A percentile compares a stretch with the other conserved stretches of the same genome.
Conservation (phyloP, 2,888 invertebrate species). For the Torymus texanus region DNA sequence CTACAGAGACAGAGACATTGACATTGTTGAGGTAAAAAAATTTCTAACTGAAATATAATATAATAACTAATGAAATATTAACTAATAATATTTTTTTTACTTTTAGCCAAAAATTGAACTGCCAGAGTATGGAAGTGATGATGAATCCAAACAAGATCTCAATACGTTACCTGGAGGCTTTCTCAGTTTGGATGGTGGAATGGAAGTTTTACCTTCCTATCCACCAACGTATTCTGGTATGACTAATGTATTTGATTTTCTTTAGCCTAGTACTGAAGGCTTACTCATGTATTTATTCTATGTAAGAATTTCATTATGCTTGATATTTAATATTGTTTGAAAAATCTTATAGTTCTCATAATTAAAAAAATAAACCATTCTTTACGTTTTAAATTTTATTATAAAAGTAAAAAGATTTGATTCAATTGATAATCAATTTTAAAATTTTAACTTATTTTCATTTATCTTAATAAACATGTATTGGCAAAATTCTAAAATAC, state of each 20-base stretch:
- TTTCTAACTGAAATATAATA: slow-evolving; percentile 5
- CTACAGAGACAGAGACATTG: slow-evolving; percentile 74
- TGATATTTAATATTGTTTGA: neutral
- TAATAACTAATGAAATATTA: slow-evolving; percentile 35
- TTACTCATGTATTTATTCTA: no score
- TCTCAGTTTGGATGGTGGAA: slow-evolving; percentile 73
- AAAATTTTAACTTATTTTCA: no score
- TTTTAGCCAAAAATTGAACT: slow-evolving; percentile 84
- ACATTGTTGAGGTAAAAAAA: slow-evolving; percentile 71
- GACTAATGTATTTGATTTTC: slow-evolving; percentile 28
- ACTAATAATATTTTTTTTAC: slow-evolving; percentile 48
- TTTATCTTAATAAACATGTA: neutral
- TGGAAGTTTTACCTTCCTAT: slow-evolving; percentile 73
- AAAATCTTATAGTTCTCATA: neutral
- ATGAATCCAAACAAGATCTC: slow-evolving; percentile 77
- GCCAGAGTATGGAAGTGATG: slow-evolving; percentile 84
- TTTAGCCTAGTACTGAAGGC: neutral
- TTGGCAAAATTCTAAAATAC: slow-evolving; percentile 22
- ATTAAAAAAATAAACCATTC: no score
- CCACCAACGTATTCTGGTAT: slow-evolving; percentile 73
- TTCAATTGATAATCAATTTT: no score
- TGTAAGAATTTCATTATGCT: no score
- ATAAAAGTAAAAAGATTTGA: no score
- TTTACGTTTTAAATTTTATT: no score
- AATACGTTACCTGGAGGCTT: slow-evolving; percentile 73